Conservation (phyloP, 1,140 invertebrate genomes). For the Conopomorpha cramerella region DNA sequence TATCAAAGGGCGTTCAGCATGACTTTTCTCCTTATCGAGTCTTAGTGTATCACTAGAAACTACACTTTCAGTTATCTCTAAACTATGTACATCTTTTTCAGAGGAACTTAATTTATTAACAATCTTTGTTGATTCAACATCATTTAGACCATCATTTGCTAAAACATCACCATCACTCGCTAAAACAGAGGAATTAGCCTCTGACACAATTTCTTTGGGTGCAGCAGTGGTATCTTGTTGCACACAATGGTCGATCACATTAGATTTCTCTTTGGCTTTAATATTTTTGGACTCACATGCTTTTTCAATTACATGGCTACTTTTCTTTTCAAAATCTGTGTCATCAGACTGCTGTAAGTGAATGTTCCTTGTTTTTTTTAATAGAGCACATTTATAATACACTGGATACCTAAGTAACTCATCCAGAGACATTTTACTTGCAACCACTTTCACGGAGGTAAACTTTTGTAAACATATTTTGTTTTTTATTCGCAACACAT, state of each 20-base stretch:
- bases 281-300: too few relatives aligned
- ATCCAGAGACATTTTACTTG: constrained; percentile 17
- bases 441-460: constrained; percentile 29
- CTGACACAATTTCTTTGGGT: too few relatives aligned
- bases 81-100: background rate
- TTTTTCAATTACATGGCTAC: too few relatives aligned
- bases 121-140: too few relatives aligned
- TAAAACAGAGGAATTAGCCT: too few relatives aligned
- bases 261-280: too few relatives aligned
- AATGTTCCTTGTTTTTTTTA: background rate
- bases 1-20: constrained; percentile 19
- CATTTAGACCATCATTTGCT: too few relatives aligned
- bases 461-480: constrained; percentile 33
- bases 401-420: constrained; percentile 32
- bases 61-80: background rate
- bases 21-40: constrained; percentile 5
- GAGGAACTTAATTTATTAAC: background rate
- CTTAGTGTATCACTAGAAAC: background rate
- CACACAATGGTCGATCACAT: too few relatives aligned
- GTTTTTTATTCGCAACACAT: constrained; percentile 23
- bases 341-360: too few relatives aligned
- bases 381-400: constrained; percentile 32
- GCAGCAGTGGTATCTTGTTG: too few relatives aligned
- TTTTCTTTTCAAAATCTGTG: too few relatives aligned
- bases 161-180: too few relatives aligned